Percentiles rank a stretch among this genome's conserved stretches.
phyloP scores from a whole-genome alignment of 2,888 invertebrate genomes.

The Phyllotreta cruciferae region DNA sequence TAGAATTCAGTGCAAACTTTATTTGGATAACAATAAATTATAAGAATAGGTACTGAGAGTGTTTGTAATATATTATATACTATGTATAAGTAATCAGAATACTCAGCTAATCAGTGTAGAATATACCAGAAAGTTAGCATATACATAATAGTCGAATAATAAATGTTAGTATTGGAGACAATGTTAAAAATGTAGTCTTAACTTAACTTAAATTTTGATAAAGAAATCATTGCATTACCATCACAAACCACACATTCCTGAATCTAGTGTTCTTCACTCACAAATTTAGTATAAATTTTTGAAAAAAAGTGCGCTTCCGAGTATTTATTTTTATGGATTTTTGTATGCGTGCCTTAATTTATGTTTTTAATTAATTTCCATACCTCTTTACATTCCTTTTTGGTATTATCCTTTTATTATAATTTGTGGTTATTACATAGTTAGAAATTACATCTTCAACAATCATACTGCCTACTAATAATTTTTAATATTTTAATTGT shows the following conservation, averaged over 20 bases:
- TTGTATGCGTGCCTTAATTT: constrained; percentile 12
- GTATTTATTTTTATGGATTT: constrained; percentile 14
- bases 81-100: too few relatives aligned
- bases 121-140: constrained; percentile 5
- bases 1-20: too few relatives aligned
- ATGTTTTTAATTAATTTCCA: constrained; percentile 21
- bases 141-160: background rate
- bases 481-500: too few relatives aligned
- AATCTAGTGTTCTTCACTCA: constrained; percentile 30
- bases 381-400: constrained; percentile 40
- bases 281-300: constrained; percentile 39
- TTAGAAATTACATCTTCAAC: too few relatives aligned
- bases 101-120: background rate
- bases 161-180: background rate
- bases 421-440: too few relatives aligned
- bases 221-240: constrained; percentile 2
- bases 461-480: too few relatives aligned
- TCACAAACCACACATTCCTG: constrained; percentile 5
- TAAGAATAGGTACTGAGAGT: too few relatives aligned
- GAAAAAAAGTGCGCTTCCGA: constrained; percentile 32
- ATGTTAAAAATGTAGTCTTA: constrained; percentile 6
- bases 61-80: too few relatives aligned
- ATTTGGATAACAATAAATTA: too few relatives aligned
- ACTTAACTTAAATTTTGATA: background rate
- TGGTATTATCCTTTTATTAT: background rate